These are phyloP conservation scores for Hippoglossus hippoglossus DNA, from an alignment of 2,797 vertebrate species.

Conservation along the genomic window DNA sequence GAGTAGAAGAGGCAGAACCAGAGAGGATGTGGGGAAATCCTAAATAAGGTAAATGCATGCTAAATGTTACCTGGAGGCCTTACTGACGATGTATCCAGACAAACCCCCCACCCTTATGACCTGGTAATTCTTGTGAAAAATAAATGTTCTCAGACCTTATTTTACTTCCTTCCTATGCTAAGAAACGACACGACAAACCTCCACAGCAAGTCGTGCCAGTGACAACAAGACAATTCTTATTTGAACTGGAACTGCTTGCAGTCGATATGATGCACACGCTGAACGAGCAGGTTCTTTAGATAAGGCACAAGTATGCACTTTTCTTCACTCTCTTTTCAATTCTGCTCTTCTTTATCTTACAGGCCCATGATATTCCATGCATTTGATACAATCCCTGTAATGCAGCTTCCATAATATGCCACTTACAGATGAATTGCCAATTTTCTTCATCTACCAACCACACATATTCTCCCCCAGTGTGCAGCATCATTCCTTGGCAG, in stretches of 20 bases:
- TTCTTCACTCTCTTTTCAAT: slow-evolving; percentile 19
- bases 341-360: slow-evolving; percentile 25
- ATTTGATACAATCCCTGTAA: slow-evolving; percentile 51
- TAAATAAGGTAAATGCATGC: slow-evolving; percentile 11
- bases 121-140: no score
- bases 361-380: slow-evolving; percentile 26
- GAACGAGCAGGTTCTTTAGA: slow-evolving; percentile 8
- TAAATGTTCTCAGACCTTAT: no score
- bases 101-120: background rate
- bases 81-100: background rate
- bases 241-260: slow-evolving; percentile 11
- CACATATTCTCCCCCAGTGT: slow-evolving; percentile 26
- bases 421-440: slow-evolving; percentile 35
- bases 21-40: slow-evolving; percentile 23
- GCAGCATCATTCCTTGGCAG: slow-evolving; percentile 20
- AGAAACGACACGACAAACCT: slow-evolving; percentile 5
- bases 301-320: slow-evolving; percentile 10
- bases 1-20: background rate
- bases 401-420: slow-evolving; percentile 22
- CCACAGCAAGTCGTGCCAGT: background rate
- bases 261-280: background rate
- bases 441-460: slow-evolving; percentile 36
- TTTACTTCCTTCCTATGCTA: background rate
- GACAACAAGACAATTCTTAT: background rate
- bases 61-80: background rate